A percentile compares a stretch with the other conserved stretches of the same genome.
Conservation (phyloP, 1,140 invertebrate species). For the Temnothorax curvispinosus region DNA sequence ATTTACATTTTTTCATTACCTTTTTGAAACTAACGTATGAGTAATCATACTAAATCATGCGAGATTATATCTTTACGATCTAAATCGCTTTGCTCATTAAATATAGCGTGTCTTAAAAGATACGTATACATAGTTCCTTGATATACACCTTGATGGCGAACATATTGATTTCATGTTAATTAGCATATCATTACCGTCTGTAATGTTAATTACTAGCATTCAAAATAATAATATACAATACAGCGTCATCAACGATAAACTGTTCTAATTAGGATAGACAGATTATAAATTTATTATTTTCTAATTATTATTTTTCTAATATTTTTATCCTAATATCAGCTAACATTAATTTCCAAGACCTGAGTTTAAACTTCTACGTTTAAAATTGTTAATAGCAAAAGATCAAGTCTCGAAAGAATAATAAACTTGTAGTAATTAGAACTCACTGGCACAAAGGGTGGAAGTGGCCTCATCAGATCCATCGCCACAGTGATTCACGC, state of each 20-base stretch:
- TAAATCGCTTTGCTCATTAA: slow-evolving; percentile 58
- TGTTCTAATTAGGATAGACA: background rate
- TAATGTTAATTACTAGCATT: slow-evolving; percentile 3
- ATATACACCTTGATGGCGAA: slow-evolving; percentile 33
- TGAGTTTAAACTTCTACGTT: background rate
- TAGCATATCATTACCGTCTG: background rate
- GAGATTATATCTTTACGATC: slow-evolving; percentile 51
- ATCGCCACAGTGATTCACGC: slow-evolving; percentile 96
- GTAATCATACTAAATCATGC: slow-evolving; percentile 33
- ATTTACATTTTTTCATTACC: slow-evolving; percentile 38
- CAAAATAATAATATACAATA: background rate
- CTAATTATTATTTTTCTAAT: background rate
- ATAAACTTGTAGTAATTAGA: slow-evolving; percentile 44
- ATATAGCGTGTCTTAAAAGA: slow-evolving; percentile 55
- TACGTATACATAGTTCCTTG: slow-evolving; percentile 31
- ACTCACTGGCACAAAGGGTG: slow-evolving; percentile 93
- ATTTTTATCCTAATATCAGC: background rate
- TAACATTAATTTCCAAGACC: background rate
- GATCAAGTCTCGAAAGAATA: background rate
- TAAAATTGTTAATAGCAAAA: background rate
- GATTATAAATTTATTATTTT: background rate
- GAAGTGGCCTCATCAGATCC: slow-evolving; percentile 94
- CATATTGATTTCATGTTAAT: slow-evolving; percentile 53
- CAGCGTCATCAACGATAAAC: background rate
- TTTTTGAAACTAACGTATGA: slow-evolving; percentile 34